These are phyloP conservation scores for Isichthys henryi DNA, from an alignment of 2,113 vertebrate species.

Conservation along the genomic window DNA sequence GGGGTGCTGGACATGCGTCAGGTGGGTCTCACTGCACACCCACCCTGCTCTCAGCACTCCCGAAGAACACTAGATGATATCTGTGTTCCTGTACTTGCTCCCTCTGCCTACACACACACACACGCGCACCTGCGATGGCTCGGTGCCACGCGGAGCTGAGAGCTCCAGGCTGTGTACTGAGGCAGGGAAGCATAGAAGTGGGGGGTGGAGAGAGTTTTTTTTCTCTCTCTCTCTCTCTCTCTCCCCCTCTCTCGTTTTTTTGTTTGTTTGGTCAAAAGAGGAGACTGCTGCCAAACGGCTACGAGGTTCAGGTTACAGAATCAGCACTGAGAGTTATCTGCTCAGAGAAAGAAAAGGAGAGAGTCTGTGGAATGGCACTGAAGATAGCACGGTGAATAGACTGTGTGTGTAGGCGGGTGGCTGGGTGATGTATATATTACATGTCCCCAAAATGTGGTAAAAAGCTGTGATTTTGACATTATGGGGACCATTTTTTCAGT, in stretches of 20 bases:
- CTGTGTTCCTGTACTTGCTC: not conserved
- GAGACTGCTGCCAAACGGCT: constrained; percentile 16
- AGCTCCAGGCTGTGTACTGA: not conserved
- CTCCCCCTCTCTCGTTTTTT: not conserved
- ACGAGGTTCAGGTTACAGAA: constrained; percentile 19
- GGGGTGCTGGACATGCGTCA: not conserved
- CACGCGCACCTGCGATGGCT: not conserved
- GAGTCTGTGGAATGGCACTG: not conserved
- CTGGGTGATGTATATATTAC: not conserved
- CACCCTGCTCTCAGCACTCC: not conserved
- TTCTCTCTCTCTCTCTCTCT: not conserved
- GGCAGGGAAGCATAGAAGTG: not conserved
- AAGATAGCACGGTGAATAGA: not conserved
- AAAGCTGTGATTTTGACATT: too few species aligned
- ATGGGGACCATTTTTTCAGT: too few species aligned
- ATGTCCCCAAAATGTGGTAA: too few species aligned
- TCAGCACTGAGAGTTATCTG: constrained; percentile 9
- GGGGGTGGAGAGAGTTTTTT: not conserved
- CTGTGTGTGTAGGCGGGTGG: not conserved
- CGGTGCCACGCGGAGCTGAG: not conserved
- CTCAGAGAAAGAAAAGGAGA: not conserved
- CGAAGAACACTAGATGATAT: constrained; percentile 7
- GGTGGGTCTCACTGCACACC: not conserved
- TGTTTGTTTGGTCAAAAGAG: constrained; percentile 14
- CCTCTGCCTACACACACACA: not conserved